Conservation (phyloP, 2,888 invertebrate species). For the Brachynemurus nebulosus region DNA sequence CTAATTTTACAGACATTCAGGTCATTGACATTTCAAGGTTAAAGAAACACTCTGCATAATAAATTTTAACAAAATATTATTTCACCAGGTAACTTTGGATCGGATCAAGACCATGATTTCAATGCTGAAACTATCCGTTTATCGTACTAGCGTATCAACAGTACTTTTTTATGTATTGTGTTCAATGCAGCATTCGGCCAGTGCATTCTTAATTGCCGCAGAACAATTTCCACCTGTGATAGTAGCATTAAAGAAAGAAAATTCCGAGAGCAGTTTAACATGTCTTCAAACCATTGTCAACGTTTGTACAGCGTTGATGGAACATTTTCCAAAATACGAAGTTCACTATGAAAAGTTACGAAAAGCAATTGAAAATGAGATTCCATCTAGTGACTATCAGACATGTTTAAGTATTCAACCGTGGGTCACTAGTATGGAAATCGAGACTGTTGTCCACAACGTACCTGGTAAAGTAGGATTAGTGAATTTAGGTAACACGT, state of each 20-base stretch:
- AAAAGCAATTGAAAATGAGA: conserved; percentile 25
- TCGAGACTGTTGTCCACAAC: conserved; percentile 20
- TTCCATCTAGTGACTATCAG: conserved; percentile 23
- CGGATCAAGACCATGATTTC: conserved; percentile 44
- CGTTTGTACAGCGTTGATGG: conserved; percentile 37
- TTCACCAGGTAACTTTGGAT: conserved; percentile 39
- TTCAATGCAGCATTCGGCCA: conserved; percentile 42
- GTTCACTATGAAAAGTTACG: conserved; percentile 27
- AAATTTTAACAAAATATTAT: not conserved
- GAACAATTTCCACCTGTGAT: conserved; percentile 38
- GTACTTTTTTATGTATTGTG: conserved; percentile 51
- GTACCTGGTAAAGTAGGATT: conserved; percentile 51
- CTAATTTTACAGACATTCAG: too few species aligned
- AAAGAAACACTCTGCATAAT: too few species aligned
- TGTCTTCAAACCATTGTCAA: conserved; percentile 47
- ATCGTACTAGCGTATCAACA: conserved; percentile 41
- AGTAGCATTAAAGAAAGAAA: conserved; percentile 39
- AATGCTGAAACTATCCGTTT: conserved; percentile 38
- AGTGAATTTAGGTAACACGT: conserved; percentile 73
- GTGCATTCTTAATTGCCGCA: conserved; percentile 44
- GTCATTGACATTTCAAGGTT: too few species aligned
- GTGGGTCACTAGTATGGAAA: conserved; percentile 23
- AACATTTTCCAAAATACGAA: conserved; percentile 33
- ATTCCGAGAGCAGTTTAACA: conserved; percentile 32
- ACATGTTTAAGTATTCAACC: conserved; percentile 26